These are phyloP conservation scores for Platichthys flesus DNA, from an alignment of 2,113 vertebrate species.

Conservation along the genomic window DNA sequence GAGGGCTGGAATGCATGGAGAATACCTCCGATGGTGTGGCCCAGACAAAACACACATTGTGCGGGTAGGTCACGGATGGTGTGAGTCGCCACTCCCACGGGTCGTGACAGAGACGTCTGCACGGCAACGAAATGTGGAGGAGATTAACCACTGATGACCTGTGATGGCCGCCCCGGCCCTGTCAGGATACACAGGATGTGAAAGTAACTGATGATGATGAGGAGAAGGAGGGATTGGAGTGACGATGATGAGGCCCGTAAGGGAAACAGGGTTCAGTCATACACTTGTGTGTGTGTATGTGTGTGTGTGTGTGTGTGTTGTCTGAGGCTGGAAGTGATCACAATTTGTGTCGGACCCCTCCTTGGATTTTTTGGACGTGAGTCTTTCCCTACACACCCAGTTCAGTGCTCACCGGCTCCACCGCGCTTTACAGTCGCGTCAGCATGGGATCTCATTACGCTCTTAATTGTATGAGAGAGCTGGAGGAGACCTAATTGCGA, in stretches of 20 bases:
- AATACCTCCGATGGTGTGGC: conserved; percentile 73
- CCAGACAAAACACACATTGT: conserved; percentile 84
- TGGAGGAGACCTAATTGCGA: conserved; percentile 16
- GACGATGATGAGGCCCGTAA: conserved; percentile 55
- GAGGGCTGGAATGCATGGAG: conserved; percentile 79
- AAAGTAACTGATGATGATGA: conserved; percentile 65
- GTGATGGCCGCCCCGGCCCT: conserved; percentile 43
- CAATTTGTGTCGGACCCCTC: conserved; percentile 52
- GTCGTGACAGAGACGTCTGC: conserved; percentile 77
- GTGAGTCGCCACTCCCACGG: conserved; percentile 74
- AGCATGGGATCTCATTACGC: conserved; percentile 35
- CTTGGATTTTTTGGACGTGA: conserved; percentile 70
- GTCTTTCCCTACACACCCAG: conserved; percentile 63
- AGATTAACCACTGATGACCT: conserved; percentile 77
- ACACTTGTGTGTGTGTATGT: conserved; percentile 26
- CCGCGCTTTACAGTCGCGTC: conserved; percentile 33
- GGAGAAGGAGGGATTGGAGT: conserved; percentile 34
- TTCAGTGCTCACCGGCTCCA: conserved; percentile 19
- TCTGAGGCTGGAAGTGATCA: conserved; percentile 72
- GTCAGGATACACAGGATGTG: conserved; percentile 65
- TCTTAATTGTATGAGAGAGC: conserved; percentile 17
- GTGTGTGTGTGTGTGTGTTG: conserved; percentile 37
- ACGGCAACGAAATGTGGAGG: conserved; percentile 71
- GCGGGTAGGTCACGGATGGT: conserved; percentile 75
- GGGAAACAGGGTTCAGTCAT: conserved; percentile 37